Conservation (phyloP, 2,113 vertebrate genomes). For the Sminthopsis crassicaudata region DNA sequence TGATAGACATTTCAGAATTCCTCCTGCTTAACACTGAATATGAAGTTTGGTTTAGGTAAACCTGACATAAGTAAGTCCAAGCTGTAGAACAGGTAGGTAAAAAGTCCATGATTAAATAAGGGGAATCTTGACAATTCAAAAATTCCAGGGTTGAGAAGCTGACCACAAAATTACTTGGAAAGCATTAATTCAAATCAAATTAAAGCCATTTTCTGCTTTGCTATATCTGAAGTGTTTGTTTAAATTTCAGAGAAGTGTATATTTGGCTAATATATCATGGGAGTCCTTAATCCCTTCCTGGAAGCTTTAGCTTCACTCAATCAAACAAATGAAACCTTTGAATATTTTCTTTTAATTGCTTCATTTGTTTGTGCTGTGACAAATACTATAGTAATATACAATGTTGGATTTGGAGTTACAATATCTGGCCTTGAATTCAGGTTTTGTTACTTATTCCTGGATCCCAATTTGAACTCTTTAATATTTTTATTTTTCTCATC, state of each 20-base stretch:
- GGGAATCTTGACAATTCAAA: constrained; percentile 65
- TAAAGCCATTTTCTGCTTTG: constrained; percentile 45
- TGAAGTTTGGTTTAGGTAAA: neutral
- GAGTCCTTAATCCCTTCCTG: neutral
- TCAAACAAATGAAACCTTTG: neutral
- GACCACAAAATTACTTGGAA: constrained; percentile 35
- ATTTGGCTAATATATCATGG: constrained; percentile 17
- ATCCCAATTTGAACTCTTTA: neutral
- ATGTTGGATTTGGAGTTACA: neutral
- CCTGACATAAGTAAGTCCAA: constrained; percentile 17
- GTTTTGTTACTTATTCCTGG: neutral
- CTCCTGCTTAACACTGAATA: neutral
- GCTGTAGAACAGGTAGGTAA: constrained; percentile 56
- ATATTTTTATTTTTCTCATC: neutral
- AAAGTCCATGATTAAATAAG: constrained; percentile 52
- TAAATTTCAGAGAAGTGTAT: constrained; percentile 43
- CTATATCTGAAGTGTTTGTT: neutral
- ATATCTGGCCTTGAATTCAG: neutral
- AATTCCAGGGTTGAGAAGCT: constrained; percentile 38
- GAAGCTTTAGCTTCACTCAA: neutral
- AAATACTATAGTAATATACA: neutral
- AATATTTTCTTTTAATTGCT: constrained; percentile 26
- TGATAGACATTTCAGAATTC: neutral
- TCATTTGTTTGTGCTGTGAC: constrained; percentile 7
- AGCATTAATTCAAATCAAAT: constrained; percentile 70